These are phyloP conservation scores for Copidosoma floridanum DNA, from an alignment of 1,140 invertebrate species.

Conservation along the genomic window DNA sequence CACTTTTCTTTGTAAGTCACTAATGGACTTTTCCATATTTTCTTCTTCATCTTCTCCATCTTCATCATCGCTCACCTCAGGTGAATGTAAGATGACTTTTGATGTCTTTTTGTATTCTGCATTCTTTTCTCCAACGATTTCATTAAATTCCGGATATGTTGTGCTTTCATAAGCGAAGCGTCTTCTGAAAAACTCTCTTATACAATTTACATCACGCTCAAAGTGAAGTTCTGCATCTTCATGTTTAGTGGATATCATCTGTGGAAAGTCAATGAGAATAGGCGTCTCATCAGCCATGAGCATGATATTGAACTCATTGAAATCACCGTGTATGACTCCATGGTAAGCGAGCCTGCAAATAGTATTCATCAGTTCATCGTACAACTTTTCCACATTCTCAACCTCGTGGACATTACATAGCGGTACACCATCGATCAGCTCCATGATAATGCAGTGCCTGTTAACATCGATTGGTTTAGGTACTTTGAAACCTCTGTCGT, in stretches of 20 bases:
- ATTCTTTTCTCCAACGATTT: conserved; percentile 62
- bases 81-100: conserved; percentile 5
- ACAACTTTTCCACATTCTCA: conserved; percentile 75
- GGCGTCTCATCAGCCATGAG: conserved; percentile 78
- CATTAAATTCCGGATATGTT: conserved; percentile 80
- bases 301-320: conserved; percentile 99
- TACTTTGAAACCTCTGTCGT: conserved; percentile 89
- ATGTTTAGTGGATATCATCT: conserved; percentile 97
- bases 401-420: conserved; percentile 80
- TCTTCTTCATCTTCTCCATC: conserved; percentile 45
- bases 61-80: conserved; percentile 35
- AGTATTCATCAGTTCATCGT: conserved; percentile 94
- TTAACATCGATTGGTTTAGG: conserved; percentile 94
- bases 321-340: conserved; percentile 98
- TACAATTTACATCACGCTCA: conserved; percentile 91
- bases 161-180: conserved; percentile 91
- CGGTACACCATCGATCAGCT: conserved; percentile 77
- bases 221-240: conserved; percentile 93
- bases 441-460: conserved; percentile 96
- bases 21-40: conserved; percentile 44
- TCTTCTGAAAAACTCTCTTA: conserved; percentile 89
- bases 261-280: conserved; percentile 96
- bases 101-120: not conserved
- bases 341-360: conserved; percentile 87
- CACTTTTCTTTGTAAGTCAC: conserved; percentile 40